Evolutionary conservation across 2,113 vertebrate genomes (phyloP).

Genomic region (Anguilla rostrata): DNA sequence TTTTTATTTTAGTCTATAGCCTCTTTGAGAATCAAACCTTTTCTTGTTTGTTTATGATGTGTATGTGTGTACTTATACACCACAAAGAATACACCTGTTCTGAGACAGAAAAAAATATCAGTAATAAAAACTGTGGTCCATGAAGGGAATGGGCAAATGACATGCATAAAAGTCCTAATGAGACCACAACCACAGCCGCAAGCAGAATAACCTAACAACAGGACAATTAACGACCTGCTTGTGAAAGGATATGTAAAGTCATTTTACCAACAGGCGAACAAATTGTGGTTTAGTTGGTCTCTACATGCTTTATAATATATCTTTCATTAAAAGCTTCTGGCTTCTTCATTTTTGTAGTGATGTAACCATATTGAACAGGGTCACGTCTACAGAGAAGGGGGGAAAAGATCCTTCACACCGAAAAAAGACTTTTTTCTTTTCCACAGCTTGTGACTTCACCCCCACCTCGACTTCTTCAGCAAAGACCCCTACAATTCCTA

Average conservation of each 20-base stretch:
- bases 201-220: slow-evolving; percentile 61
- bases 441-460: neutral
- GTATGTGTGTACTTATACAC: neutral
- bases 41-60: slow-evolving; percentile 7
- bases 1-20: slow-evolving; percentile 15
- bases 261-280: slow-evolving; percentile 33
- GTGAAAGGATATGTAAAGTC: slow-evolving; percentile 62
- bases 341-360: slow-evolving; percentile 7
- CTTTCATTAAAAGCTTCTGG: slow-evolving; percentile 28
- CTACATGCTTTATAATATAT: neutral
- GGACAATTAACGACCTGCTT: slow-evolving; percentile 50
- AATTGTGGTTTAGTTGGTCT: neutral
- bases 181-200: slow-evolving; percentile 41
- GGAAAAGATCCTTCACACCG: neutral
- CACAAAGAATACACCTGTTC: neutral
- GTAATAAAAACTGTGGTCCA: slow-evolving; percentile 38
- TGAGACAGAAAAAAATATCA: neutral
- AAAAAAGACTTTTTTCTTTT: neutral
- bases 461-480: neutral
- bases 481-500: neutral
- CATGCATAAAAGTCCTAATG: slow-evolving; percentile 52
- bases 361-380: neutral
- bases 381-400: neutral
- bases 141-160: slow-evolving; percentile 52
- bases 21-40: slow-evolving; percentile 6